Evolutionary conservation across 2,888 invertebrate genomes (phyloP).

Genomic region (Caradrina kadenii): DNA sequence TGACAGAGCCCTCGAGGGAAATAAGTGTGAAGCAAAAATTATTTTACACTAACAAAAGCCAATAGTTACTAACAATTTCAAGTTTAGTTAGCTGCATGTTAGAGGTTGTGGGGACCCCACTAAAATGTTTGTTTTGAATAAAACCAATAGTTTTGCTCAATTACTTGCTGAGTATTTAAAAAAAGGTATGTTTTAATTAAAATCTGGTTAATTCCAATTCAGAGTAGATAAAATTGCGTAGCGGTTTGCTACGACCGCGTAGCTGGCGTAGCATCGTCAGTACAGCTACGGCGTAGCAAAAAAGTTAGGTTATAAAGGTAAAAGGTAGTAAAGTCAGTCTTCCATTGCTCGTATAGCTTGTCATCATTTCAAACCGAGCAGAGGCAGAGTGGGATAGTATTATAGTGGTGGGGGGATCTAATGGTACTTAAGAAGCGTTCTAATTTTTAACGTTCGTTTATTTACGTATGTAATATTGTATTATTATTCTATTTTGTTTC

Average conservation of each 20-base stretch:
- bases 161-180: neutral
- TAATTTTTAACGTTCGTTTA: no score
- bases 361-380: no score
- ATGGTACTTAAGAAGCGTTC: no score
- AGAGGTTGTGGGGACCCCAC: neutral
- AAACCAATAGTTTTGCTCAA: neutral
- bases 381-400: no score
- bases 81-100: neutral
- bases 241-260: conserved; percentile 25
- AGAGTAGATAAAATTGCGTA: neutral
- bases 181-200: no score
- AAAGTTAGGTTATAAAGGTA: no score
- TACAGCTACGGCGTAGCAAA: conserved; percentile 29
- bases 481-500: no score
- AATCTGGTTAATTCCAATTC: no score
- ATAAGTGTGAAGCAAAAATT: conserved; percentile 50
- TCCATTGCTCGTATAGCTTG: no score
- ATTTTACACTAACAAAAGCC: conserved; percentile 29
- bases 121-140: neutral
- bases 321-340: no score
- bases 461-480: no score
- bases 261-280: conserved; percentile 2
- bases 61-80: conserved; percentile 34
- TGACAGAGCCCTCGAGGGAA: conserved; percentile 48
- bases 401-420: no score